Evolutionary conservation across 2,888 invertebrate species (phyloP).

Genomic region (Epicampocera succincta): DNA sequence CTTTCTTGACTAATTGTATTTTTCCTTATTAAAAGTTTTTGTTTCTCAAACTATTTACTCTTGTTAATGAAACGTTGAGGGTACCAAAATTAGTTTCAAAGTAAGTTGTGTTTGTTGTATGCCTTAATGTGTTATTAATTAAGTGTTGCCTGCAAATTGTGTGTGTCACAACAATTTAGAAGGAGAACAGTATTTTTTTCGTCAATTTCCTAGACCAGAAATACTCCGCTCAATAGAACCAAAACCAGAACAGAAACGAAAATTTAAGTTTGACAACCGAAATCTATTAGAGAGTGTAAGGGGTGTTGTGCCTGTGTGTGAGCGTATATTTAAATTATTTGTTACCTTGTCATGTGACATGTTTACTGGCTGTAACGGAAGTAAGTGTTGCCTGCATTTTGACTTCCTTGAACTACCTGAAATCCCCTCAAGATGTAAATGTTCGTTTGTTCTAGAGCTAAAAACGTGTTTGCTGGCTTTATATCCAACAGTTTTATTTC

Average conservation of each 20-base stretch:
- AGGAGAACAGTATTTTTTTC: conserved; percentile 44
- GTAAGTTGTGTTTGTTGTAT: conserved; percentile 24
- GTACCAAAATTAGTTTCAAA: conserved; percentile 25
- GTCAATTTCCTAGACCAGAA: conserved; percentile 15
- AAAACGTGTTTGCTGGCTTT: conserved; percentile 66
- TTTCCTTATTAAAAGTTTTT: conserved; percentile 3
- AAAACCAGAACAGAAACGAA: conserved; percentile 1
- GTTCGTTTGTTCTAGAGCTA: background rate
- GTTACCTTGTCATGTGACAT: conserved; percentile 65
- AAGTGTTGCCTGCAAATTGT: conserved; percentile 68
- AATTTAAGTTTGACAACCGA: conserved; percentile 21
- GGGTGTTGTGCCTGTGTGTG: background rate
- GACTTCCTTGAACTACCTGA: conserved; percentile 44
- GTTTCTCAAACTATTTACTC: background rate
- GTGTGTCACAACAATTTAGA: conserved; percentile 65
- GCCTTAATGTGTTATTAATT: conserved; percentile 58
- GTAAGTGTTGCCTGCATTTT: conserved; percentile 61
- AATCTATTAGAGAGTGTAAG: background rate
- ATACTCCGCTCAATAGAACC: conserved; percentile 1
- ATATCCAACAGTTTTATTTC: conserved; percentile 78
- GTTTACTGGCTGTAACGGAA: conserved; percentile 68
- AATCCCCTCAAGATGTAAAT: background rate
- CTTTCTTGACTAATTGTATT: background rate
- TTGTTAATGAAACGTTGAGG: background rate
- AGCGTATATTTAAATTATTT: conserved; percentile 55